A percentile compares a stretch with the other conserved stretches of the same genome.
Conservation (phyloP, 2,797 vertebrate species). For the Phataginus tetradactyla region DNA sequence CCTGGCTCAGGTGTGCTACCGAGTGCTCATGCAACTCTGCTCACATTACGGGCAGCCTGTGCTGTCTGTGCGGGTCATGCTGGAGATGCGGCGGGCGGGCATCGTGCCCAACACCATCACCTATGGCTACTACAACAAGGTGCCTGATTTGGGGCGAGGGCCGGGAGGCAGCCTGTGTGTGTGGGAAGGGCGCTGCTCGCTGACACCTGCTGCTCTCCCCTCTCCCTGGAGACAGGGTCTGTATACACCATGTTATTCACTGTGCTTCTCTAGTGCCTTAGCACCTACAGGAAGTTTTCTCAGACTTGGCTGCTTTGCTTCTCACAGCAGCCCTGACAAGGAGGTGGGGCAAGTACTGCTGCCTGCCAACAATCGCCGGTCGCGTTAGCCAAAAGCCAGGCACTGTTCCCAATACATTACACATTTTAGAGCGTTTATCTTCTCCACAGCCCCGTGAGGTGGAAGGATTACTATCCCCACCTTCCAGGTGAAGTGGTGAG, state of each 20-base stretch:
- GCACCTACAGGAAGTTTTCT: not conserved
- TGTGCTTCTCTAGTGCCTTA: too few species aligned
- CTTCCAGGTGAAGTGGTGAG: not conserved
- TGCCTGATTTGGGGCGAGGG: constrained; percentile 59
- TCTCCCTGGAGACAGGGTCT: not conserved
- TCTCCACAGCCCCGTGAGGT: not conserved
- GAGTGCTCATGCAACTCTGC: constrained; percentile 97
- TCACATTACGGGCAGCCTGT: constrained; percentile 96
- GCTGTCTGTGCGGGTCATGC: constrained; percentile 93
- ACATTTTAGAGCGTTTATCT: not conserved
- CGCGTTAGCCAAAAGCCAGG: not conserved
- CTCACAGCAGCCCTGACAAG: not conserved
- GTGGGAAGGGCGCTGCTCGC: not conserved
- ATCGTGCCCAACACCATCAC: constrained; percentile 97
- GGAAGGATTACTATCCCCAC: not conserved
- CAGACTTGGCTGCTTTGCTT: not conserved
- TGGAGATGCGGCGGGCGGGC: constrained; percentile 97
- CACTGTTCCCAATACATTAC: not conserved
- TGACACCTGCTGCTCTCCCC: not conserved
- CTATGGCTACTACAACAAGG: constrained; percentile 98
- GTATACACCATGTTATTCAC: not conserved
- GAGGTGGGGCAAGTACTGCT: not conserved
- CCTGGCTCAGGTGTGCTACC: constrained; percentile 92
- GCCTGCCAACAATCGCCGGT: too few species aligned
- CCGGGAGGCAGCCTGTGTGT: not conserved